These are phyloP conservation scores for Sylvilagus floridanus DNA, from an alignment of 2,797 vertebrate genomes.

Conservation along the genomic window DNA sequence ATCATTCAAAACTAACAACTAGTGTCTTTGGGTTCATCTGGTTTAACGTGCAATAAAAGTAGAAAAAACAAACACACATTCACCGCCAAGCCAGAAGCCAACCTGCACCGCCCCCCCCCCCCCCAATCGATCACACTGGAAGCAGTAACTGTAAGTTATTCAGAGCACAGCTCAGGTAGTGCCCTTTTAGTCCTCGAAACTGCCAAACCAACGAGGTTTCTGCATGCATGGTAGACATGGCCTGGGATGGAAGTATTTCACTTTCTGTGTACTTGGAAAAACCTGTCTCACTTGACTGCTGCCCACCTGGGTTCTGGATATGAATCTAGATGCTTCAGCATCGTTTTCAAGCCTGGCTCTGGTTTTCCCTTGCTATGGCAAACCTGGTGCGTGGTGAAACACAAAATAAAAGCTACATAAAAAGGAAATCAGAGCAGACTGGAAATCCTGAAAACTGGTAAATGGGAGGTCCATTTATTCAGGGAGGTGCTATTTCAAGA, in stretches of 20 bases:
- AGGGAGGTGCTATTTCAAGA: background rate
- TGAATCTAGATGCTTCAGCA: background rate
- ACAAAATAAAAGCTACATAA: constrained; percentile 26
- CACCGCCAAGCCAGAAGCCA: background rate
- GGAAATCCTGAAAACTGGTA: constrained; percentile 25
- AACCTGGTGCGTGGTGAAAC: background rate
- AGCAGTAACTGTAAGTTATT: background rate
- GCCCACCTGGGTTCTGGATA: background rate
- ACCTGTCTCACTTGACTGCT: background rate
- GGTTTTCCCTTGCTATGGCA: background rate
- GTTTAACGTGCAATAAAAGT: constrained; percentile 13
- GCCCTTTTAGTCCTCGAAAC: background rate
- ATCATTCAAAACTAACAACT: constrained; percentile 42
- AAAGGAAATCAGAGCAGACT: constrained; percentile 8
- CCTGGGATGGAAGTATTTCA: background rate
- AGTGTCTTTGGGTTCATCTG: constrained; percentile 39
- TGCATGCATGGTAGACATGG: background rate
- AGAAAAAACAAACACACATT: constrained; percentile 8
- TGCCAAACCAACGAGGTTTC: background rate
- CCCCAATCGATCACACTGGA: accelerated
- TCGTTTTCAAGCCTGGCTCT: background rate
- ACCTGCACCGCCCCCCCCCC: background rate
- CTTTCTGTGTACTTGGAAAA: background rate
- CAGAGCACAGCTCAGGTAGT: background rate
- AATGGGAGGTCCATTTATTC: background rate